phyloP scores from a whole-genome alignment of 2,113 vertebrate genomes.

The Neotoma lepida region DNA sequence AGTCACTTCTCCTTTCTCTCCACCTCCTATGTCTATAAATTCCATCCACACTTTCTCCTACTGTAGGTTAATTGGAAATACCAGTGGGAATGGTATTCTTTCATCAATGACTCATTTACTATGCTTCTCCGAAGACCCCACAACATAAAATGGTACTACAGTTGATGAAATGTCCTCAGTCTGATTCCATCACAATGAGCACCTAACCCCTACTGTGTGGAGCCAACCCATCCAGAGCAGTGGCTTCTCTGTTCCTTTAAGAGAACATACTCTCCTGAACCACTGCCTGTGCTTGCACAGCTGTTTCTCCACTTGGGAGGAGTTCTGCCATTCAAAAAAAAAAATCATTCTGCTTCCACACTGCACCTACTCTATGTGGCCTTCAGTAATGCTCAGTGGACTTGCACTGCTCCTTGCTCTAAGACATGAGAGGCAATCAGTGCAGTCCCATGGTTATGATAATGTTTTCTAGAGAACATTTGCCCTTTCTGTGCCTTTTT shows the following conservation, averaged over 20 bases:
- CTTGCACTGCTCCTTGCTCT: accelerated
- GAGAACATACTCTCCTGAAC: background rate
- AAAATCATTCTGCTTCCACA: background rate
- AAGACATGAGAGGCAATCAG: background rate
- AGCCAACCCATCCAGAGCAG: accelerated
- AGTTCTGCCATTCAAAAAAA: too few species aligned
- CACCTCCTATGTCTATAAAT: background rate
- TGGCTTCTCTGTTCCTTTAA: too few species aligned
- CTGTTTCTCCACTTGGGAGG: background rate
- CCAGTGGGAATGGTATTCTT: background rate
- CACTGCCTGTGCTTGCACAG: accelerated
- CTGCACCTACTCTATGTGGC: background rate
- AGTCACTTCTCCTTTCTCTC: background rate
- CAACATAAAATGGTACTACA: background rate
- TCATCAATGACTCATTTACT: background rate
- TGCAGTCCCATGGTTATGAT: background rate
- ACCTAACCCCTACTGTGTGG: background rate
- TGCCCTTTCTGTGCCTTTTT: background rate
- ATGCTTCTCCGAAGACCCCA: background rate
- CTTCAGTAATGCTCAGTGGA: background rate
- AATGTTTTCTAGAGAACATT: background rate
- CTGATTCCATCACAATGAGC: background rate
- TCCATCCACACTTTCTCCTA: background rate
- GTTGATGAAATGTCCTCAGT: background rate
- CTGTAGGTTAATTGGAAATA: background rate